Evolutionary conservation across 2,797 vertebrate species (phyloP).

Genomic region (Acestrorhynchus altus): DNA sequence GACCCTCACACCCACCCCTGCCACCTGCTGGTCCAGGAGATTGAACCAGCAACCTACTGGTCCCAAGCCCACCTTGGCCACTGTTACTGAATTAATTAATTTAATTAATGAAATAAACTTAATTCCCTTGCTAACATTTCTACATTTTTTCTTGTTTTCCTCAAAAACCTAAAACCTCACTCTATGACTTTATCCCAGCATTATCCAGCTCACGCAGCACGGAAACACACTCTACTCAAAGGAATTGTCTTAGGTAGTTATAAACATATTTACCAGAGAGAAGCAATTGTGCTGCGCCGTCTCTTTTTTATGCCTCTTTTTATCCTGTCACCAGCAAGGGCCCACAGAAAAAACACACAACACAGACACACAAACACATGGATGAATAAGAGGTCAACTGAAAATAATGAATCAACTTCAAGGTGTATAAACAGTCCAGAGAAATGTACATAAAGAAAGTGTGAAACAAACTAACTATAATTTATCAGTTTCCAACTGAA

Average conservation of each 20-base stretch:
- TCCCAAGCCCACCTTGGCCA: no score
- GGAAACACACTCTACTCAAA: background rate
- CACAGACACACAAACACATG: constrained; percentile 30
- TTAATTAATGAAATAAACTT: no score
- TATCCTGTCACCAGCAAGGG: constrained; percentile 55
- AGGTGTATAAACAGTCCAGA: background rate
- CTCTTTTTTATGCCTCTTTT: constrained; percentile 64
- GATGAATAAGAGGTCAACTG: constrained; percentile 5
- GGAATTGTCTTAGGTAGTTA: constrained; percentile 46
- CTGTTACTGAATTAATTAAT: no score
- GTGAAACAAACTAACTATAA: background rate
- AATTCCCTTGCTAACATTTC: no score
- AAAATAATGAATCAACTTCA: background rate
- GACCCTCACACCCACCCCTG: no score
- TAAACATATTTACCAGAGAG: constrained; percentile 62
- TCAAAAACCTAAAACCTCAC: no score
- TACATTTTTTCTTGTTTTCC: no score
- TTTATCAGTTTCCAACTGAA: background rate
- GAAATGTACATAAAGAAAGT: background rate
- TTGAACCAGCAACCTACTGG: no score
- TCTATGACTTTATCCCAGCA: background rate
- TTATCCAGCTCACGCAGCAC: background rate
- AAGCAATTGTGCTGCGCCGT: constrained; percentile 56
- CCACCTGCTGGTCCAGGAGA: no score
- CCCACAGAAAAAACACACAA: constrained; percentile 26